Base-by-base conservation (phyloP, 2,888 invertebrate species). In the Ischnus inquisitorius region DNA sequence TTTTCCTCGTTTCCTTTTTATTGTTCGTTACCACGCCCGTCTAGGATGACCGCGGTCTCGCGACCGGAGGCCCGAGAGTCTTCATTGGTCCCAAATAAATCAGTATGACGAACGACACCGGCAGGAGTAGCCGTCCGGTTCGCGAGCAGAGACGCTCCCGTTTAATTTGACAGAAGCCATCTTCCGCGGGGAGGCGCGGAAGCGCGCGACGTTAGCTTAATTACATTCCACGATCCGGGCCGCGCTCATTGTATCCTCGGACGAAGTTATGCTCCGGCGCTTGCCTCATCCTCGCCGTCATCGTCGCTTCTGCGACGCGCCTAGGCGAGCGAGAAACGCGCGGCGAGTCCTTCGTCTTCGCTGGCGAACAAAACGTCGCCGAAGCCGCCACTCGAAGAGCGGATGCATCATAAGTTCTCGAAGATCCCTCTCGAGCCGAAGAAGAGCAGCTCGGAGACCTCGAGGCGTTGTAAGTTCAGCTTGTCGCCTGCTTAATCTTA, bases 141-240 rank as follows among this genome's bases (percentile, higher is more conserved):
- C 64, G 83, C 41, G 75, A 41, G 72, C 28, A 34, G 43, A 19
- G 16, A 34, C 78, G 68, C 76, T 85, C 85, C 86, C 79, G 88
- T 89, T 91, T 91, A 91, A 92, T 92, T 92, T 91, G 92, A 92
- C 91, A 90, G 88, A 87, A 89, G 90, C 88, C 90, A 88, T 90
- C 89, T 88, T 88, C 89, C 87, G 88, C 88, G 89, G 54, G 22
- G 43, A 14, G 14, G 43, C 1, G 82, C 82, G 34, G 34, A 34
- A 34, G 77, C 76, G 88, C 86, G 82, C 51, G 84, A 89, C 90
- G 90, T 89, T 88, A 82, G 89, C 92, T 91, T 92, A 92, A 92
- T 92, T 92, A 91, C 92, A 92, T 92, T 92, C 92, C 92, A 87
- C 88, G 85, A 87, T 88, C 84, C 84, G 77, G 68, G 65, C 69